Conservation (phyloP, 2,797 vertebrate species). For the Phataginus tetradactyla region DNA sequence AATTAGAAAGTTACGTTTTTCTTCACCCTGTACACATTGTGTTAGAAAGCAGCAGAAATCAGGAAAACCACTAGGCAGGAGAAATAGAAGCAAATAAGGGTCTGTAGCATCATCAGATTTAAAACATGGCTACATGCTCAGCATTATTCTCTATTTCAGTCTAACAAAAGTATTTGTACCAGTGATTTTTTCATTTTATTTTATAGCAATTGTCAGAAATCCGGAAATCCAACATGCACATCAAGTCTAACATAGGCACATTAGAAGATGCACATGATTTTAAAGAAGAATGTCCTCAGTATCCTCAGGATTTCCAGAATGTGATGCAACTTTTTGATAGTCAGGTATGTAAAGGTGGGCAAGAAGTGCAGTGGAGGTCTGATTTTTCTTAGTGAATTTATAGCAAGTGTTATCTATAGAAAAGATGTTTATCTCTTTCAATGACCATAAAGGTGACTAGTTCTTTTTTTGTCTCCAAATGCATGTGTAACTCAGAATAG, state of each 20-base stretch:
- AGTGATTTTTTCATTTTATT: background rate
- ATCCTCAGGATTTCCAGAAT: conserved; percentile 86
- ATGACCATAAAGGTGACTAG: background rate
- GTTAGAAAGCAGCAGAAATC: background rate
- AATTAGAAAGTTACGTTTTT: background rate
- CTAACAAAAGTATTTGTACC: background rate
- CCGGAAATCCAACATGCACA: conserved; percentile 84
- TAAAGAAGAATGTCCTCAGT: conserved; percentile 85
- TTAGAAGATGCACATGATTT: conserved; percentile 87
- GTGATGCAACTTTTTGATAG: conserved; percentile 90
- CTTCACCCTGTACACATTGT: background rate
- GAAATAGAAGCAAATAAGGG: background rate
- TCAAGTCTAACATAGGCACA: conserved; percentile 87
- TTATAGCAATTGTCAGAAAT: conserved; percentile 87
- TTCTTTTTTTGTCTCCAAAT: background rate
- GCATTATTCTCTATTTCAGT: background rate
- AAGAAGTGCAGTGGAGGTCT: background rate
- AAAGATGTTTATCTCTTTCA: background rate
- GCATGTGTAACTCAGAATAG: background rate
- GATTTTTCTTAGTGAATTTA: background rate
- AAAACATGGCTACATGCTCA: accelerated
- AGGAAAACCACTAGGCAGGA: background rate
- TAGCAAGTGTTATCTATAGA: background rate
- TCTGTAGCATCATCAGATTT: background rate
- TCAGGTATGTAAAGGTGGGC: conserved; percentile 86